A percentile compares a stretch with the other conserved stretches of the same genome.
Evolutionary conservation across 2,113 vertebrate species (phyloP).

Genomic region (Labeo catla): DNA sequence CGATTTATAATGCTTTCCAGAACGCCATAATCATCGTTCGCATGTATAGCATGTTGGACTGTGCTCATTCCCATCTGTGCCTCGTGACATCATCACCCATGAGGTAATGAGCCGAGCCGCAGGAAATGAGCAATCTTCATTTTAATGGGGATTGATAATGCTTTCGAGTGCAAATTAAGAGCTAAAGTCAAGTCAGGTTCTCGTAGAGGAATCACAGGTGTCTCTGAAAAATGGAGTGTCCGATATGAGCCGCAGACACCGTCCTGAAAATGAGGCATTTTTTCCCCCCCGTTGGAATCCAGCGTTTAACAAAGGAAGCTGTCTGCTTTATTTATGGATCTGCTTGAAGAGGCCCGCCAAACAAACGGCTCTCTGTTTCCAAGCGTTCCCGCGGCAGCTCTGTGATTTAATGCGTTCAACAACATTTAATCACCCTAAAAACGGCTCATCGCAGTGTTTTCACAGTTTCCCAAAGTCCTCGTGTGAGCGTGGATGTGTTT

Average conservation of each 20-base stretch:
- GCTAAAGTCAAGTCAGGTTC: not conserved
- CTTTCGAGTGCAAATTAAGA: conserved; percentile 21
- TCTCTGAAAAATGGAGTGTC: conserved; percentile 9
- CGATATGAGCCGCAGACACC: not conserved
- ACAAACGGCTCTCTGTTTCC: conserved; percentile 31
- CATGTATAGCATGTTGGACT: conserved; percentile 3
- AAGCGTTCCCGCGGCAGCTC: not conserved
- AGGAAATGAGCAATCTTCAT: conserved; percentile 40
- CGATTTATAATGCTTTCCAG: not conserved
- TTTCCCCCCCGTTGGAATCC: not conserved
- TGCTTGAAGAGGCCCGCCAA: not conserved
- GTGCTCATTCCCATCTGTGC: conserved; percentile 31
- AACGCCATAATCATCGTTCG: conserved; percentile 7
- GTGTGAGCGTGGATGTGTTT: not conserved
- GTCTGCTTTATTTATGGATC: conserved; percentile 43
- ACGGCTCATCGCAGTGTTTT: not conserved
- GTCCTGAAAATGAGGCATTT: not conserved
- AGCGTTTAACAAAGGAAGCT: conserved; percentile 7
- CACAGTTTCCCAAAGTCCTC: not conserved
- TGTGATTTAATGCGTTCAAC: conserved; percentile 23
- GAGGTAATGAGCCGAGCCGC: conserved; percentile 51
- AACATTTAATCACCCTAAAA: conserved; percentile 6
- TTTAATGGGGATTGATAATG: not conserved
- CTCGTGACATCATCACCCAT: conserved; percentile 52
- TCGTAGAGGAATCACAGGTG: not conserved